Percentiles rank a stretch among this genome's conserved stretches.
Evolutionary conservation across 2,113 vertebrate species (phyloP).

Genomic region (Cricetomys ansorgei): DNA sequence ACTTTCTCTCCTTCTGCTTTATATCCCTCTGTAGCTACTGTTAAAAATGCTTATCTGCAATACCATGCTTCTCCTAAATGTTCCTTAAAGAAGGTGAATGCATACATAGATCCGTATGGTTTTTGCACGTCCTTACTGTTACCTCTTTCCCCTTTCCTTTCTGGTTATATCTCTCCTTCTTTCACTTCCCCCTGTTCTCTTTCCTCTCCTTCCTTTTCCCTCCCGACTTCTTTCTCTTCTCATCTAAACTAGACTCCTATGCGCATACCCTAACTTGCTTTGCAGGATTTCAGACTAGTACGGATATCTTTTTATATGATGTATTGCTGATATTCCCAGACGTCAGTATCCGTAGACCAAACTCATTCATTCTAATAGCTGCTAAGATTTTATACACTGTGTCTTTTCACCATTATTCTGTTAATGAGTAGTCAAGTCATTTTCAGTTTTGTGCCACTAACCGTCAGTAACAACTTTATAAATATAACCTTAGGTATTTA

Average conservation of each 20-base stretch:
- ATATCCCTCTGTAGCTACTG: not conserved
- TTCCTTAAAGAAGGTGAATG: not conserved
- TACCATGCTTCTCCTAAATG: not conserved
- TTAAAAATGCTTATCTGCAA: not conserved
- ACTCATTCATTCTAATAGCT: not conserved
- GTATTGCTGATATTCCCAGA: not conserved
- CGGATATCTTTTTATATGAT: not conserved
- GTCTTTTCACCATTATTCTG: not conserved
- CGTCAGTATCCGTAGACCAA: not conserved
- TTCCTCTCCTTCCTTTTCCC: not conserved
- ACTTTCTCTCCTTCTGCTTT: not conserved
- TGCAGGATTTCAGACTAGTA: not conserved
- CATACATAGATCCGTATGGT: not conserved
- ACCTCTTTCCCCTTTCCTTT: not conserved
- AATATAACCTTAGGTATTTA: not conserved
- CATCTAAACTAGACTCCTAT: not conserved
- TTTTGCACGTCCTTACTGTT: not conserved
- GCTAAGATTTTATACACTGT: not conserved
- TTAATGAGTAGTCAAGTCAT: not conserved
- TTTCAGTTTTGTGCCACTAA: constrained; percentile 1
- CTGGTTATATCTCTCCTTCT: not conserved
- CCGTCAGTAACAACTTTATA: not conserved
- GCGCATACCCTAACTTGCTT: not conserved
- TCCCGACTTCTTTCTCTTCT: not conserved
- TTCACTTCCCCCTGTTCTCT: not conserved